These are phyloP conservation scores for Callipepla squamata DNA, from an alignment of 2,113 vertebrate species.

Conservation along the genomic window DNA sequence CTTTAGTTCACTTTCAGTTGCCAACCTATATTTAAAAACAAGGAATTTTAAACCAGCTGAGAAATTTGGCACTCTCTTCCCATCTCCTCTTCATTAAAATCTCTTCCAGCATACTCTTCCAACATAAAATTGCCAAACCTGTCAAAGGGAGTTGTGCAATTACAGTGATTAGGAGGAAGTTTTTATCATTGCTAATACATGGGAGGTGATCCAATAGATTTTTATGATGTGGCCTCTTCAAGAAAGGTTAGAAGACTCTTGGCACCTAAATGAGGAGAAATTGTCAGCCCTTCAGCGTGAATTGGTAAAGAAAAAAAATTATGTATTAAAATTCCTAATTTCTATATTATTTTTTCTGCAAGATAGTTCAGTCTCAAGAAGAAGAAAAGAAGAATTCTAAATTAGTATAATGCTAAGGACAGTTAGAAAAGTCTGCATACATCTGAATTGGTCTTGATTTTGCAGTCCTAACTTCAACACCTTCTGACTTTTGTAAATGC, in stretches of 20 bases:
- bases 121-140: neutral
- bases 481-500: neutral
- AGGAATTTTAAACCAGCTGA: constrained; percentile 8
- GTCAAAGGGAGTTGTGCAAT: neutral
- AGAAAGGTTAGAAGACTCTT: constrained; percentile 16
- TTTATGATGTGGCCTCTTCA: neutral
- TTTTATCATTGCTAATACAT: constrained; percentile 45
- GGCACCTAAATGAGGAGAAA: neutral
- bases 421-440: neutral
- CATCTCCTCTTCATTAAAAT: neutral
- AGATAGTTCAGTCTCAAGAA: neutral
- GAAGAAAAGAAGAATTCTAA: neutral
- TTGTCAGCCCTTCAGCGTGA: constrained; percentile 1
- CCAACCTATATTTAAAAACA: neutral
- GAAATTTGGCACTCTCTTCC: neutral
- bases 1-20: neutral
- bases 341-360: neutral
- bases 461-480: neutral
- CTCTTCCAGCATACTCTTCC: neutral
- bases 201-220: constrained; percentile 12
- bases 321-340: neutral
- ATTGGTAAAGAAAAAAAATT: constrained; percentile 20
- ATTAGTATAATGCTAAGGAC: neutral
- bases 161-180: constrained; percentile 18
- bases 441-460: neutral